Evolutionary conservation across 2,888 invertebrate genomes (phyloP).

Genomic region (Noctua janthe): DNA sequence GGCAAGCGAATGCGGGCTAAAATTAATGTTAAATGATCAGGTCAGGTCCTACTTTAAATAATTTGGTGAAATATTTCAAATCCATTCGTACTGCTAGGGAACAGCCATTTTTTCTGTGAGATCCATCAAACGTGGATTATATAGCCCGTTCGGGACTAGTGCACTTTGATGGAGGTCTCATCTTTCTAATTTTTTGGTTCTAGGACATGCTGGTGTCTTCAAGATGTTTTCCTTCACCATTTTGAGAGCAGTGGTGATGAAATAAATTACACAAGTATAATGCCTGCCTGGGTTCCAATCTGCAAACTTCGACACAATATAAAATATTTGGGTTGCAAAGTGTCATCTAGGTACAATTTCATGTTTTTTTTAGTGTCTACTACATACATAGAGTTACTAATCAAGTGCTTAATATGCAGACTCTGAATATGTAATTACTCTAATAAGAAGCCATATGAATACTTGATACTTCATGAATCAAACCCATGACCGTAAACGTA

Average conservation of each 20-base stretch:
- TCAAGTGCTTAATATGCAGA: background rate
- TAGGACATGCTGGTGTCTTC: background rate
- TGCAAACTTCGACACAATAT: too few relatives aligned
- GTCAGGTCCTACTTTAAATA: slow-evolving; percentile 1
- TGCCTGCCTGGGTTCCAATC: too few relatives aligned
- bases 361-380: background rate
- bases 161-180: background rate
- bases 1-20: background rate
- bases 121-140: too few relatives aligned
- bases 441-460: slow-evolving; percentile 22
- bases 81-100: background rate
- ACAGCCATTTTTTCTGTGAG: background rate
- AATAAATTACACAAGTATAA: background rate
- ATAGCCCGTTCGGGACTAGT: background rate
- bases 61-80: background rate
- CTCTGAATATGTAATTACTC: background rate
- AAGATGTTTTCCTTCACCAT: background rate
- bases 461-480: slow-evolving; percentile 6
- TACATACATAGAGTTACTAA: too few relatives aligned
- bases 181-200: background rate
- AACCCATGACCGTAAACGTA: slow-evolving; percentile 12
- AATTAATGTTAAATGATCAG: background rate
- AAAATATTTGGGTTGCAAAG: background rate
- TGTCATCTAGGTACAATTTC: background rate
- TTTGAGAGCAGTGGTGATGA: background rate